Conservation (phyloP, 2,113 vertebrate species). For the Aegithalos caudatus region DNA sequence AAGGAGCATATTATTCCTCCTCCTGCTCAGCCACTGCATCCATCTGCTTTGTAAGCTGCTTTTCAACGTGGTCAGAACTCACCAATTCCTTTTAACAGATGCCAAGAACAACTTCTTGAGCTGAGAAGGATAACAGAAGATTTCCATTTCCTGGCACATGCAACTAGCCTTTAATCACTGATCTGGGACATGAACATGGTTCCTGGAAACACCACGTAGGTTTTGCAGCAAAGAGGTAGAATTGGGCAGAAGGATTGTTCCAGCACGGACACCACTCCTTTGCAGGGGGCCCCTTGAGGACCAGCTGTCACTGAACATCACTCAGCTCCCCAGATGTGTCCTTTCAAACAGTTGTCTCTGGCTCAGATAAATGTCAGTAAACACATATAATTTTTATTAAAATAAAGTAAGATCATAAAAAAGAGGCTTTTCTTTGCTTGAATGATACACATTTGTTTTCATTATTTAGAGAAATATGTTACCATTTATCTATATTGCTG, state of each 20-base stretch:
- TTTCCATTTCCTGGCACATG: background rate
- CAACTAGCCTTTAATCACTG: background rate
- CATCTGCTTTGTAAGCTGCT: background rate
- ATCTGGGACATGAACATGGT: background rate
- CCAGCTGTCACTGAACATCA: background rate
- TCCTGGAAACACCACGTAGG: background rate
- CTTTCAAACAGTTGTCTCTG: background rate
- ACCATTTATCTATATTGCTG: background rate
- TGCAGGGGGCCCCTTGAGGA: background rate
- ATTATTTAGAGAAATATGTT: background rate
- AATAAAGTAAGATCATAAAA: background rate
- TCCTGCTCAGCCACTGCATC: background rate
- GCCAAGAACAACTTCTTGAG: background rate
- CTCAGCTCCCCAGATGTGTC: background rate
- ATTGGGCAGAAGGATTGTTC: background rate
- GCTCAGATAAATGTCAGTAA: background rate
- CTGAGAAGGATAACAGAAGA: background rate
- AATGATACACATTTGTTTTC: background rate
- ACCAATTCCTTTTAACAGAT: background rate
- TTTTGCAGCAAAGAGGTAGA: background rate
- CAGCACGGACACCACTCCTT: background rate
- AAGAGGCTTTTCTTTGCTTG: background rate
- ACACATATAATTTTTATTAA: background rate
- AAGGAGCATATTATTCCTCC: background rate
- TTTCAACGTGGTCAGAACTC: background rate